Base-by-base conservation (phyloP, 2,113 vertebrate species). In the Todiramphus saurophagus region DNA sequence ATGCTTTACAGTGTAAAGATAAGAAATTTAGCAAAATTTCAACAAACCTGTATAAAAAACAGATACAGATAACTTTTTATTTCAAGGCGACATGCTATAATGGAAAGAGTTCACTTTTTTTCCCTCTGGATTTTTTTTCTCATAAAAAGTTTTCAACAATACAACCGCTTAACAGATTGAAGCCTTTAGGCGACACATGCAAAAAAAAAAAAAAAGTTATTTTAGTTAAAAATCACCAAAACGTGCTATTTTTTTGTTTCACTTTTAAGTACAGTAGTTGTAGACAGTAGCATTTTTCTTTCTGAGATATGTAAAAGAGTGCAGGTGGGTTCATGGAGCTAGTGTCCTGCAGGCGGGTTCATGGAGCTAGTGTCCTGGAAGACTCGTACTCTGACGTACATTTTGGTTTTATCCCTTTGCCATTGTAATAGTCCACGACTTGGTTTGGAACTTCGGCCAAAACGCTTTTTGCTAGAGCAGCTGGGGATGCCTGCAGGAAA, bases 391-490 rank as follows among this genome's bases (percentile, higher is more conserved):
- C 98, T 81, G 98, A 98, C 56, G 98, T 96, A 96, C 98, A 99
- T 98, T 99, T 99, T 97, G 99, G 99, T 97, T 99, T 99, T 97
- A 99, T 99, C 93, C 98, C 99, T 98, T 98, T 99, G 90, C 99
- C 99, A 94, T 99, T 99, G 98, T 99, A 99, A 98, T 99, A 99
- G 98, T 99, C 99, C 94, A 99, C 99, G 86, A 99, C 99, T 98
- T 99, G 99, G 95, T 99, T 99, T 89, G 99, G 99, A 95, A 99
- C 99, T 98, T 99, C 99, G 14, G 99, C 99, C 96, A 99, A 96
- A 89, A 99, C 99, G 3, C 98, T 99, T 98, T 99, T 99, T 63
- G 99, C 99, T 93, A 99, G 98, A 76, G 99, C 99, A 56, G 99
- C 99, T 67, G 99, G 99, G 92, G 99, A 99, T 23, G 99, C 99